phyloP scores from a whole-genome alignment of 2,113 vertebrate genomes.

The Austrofundulus limnaeus region DNA sequence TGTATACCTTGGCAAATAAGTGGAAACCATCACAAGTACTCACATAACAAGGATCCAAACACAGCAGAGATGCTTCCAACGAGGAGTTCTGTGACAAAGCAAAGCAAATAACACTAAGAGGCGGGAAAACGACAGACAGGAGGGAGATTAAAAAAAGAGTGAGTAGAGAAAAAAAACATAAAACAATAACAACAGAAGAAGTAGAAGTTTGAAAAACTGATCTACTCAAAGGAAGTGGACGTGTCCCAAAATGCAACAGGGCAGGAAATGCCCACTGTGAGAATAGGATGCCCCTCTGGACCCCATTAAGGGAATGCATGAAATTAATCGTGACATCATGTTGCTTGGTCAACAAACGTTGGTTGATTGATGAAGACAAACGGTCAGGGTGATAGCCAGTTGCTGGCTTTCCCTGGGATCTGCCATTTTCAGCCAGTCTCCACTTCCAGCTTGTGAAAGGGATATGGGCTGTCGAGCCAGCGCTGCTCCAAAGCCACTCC shows the following conservation, averaged over 20 bases:
- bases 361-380: slow-evolving; percentile 88
- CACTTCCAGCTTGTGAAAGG: slow-evolving; percentile 72
- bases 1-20: slow-evolving; percentile 77
- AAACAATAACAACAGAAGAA: slow-evolving; percentile 33
- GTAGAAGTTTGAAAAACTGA: slow-evolving; percentile 69
- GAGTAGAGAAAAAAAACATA: slow-evolving; percentile 36
- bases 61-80: slow-evolving; percentile 55
- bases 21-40: slow-evolving; percentile 72
- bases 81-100: slow-evolving; percentile 66
- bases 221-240: slow-evolving; percentile 73
- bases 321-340: slow-evolving; percentile 88
- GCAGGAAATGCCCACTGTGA: slow-evolving; percentile 79
- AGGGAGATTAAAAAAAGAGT: slow-evolving; percentile 47
- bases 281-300: slow-evolving; percentile 75
- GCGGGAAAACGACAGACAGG: slow-evolving; percentile 49
- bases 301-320: slow-evolving; percentile 80
- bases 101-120: slow-evolving; percentile 62
- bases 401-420: slow-evolving; percentile 80
- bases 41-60: slow-evolving; percentile 70
- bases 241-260: slow-evolving; percentile 76
- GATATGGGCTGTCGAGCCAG: slow-evolving; percentile 69
- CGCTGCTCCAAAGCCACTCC: slow-evolving; percentile 51
- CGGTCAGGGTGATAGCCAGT: slow-evolving; percentile 78
- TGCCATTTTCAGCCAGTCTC: slow-evolving; percentile 70
- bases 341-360: slow-evolving; percentile 86